A percentile compares a stretch with the other conserved stretches of the same genome.
Conservation (phyloP, 2,888 invertebrate genomes). For the Minunthozetes semirufus region DNA sequence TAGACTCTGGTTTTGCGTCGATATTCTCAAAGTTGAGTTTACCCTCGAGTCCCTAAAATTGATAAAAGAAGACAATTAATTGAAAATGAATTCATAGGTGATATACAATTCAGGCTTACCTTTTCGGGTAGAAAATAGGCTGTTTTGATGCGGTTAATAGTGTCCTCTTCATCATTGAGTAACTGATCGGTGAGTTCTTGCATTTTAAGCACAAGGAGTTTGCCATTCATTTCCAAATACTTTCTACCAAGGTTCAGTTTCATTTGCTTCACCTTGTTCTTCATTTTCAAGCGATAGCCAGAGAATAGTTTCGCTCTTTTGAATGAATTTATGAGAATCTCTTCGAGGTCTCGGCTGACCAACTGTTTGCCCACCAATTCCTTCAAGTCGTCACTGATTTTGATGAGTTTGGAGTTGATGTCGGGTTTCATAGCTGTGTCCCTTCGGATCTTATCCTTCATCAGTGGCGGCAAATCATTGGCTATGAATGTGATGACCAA, state of each 20-base stretch:
- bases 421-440: neutral
- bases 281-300: neutral
- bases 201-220: neutral
- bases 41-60: neutral
- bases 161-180: neutral
- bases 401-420: neutral
- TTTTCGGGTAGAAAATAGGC: neutral
- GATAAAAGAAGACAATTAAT: neutral
- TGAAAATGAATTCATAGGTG: neutral
- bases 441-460: neutral
- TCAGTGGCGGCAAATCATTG: neutral
- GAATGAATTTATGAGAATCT: neutral
- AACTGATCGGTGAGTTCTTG: neutral
- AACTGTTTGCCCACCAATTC: neutral
- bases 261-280: neutral
- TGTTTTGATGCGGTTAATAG: neutral
- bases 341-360: neutral
- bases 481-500: neutral
- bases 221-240: neutral
- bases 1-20: too few species aligned
- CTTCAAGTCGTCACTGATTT: neutral
- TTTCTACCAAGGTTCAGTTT: neutral
- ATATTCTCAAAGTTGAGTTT: neutral
- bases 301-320: neutral
- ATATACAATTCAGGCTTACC: neutral